Percentiles rank a stretch among this genome's conserved stretches.
phyloP scores from a whole-genome alignment of 2,888 invertebrate species.

The Sinodicranocentrus sp. region DNA sequence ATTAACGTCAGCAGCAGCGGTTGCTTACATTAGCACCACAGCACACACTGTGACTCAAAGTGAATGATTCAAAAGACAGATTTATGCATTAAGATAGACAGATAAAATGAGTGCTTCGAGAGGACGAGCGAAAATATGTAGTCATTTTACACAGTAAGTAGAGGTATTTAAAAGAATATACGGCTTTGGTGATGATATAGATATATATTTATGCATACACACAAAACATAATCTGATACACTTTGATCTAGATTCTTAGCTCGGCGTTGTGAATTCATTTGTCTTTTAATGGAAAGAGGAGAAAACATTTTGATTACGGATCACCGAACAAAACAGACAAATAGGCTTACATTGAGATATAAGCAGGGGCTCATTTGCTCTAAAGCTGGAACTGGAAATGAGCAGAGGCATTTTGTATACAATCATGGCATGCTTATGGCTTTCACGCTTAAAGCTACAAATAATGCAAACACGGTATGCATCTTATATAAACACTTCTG shows the following conservation, averaged over 20 bases:
- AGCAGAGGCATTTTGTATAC: conserved; percentile 26
- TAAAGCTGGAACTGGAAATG: conserved; percentile 54
- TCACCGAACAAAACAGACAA: conserved; percentile 64
- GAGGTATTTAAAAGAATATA: neutral
- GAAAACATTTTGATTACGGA: conserved; percentile 64
- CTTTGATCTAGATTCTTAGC: conserved; percentile 22
- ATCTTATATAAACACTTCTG: conserved; percentile 38
- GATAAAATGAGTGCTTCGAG: conserved; percentile 50
- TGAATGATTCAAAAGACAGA: conserved; percentile 56
- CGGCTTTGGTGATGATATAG: neutral
- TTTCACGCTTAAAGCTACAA: too few relatives aligned
- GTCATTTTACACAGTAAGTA: neutral
- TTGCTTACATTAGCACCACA: conserved; percentile 34
- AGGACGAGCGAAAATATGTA: conserved; percentile 29
- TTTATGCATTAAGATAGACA: conserved; percentile 55
- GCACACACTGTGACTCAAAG: conserved; percentile 18
- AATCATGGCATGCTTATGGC: neutral
- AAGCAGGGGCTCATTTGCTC: conserved; percentile 25
- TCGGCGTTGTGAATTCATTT: conserved; percentile 53
- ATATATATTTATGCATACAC: neutral
- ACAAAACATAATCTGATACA: neutral
- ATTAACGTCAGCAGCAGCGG: conserved; percentile 7
- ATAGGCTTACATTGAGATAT: conserved; percentile 58
- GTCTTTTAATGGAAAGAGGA: conserved; percentile 61
- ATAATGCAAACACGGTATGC: conserved; percentile 11